Base-by-base conservation (phyloP, 2,797 vertebrate genomes). In the Anabas testudineus region DNA sequence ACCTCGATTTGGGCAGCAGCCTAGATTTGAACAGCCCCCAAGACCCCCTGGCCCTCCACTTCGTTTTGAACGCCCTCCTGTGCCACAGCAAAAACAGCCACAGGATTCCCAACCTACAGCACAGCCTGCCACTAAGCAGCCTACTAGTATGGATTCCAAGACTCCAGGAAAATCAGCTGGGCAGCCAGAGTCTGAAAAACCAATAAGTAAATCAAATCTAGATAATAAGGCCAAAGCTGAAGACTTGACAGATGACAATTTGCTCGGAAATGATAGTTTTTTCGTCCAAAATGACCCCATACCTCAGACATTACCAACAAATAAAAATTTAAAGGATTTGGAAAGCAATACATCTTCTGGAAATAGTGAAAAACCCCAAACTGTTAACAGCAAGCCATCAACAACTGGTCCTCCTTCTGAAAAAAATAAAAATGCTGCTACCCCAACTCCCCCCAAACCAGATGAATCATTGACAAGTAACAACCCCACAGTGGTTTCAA, bases 201-300 rank as follows among this genome's bases (percentile, higher is more conserved):
- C 78, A 68, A 83, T 71, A 67, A 21, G 26, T 21, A 12, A 80
- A 30, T 37, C 53, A 9, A 53, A 71, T 59, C 22, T 49, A 18
- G 74, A 62, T 19, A 19, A 51, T 14, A 65, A 71, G 52, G 13
- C 5, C 22, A 65, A 46, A 36, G 12, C 43, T 68, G 88, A 83
- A 14, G 90, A 93, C 56, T 51, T 94, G 78, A 81, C 91, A 10
- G 92, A 94, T 72, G 94, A 95, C 43, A 83, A 84, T 42, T 36
- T 94, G 53, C 85, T 93, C 18, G 85, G 76, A 49, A 70, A 24
- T 26, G 87, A 82, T 13, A 87, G 86, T 1, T 95, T 95, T 82
- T 95, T 95, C 88, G 79, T 95, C 34, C 93, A 90, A 67, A 88
- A 61, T 59, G 94, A 91, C 56, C 94, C 94, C 0, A 95, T 95